These are phyloP conservation scores for Melanostoma mellinum DNA, from an alignment of 2,888 invertebrate genomes.

Conservation along the genomic window DNA sequence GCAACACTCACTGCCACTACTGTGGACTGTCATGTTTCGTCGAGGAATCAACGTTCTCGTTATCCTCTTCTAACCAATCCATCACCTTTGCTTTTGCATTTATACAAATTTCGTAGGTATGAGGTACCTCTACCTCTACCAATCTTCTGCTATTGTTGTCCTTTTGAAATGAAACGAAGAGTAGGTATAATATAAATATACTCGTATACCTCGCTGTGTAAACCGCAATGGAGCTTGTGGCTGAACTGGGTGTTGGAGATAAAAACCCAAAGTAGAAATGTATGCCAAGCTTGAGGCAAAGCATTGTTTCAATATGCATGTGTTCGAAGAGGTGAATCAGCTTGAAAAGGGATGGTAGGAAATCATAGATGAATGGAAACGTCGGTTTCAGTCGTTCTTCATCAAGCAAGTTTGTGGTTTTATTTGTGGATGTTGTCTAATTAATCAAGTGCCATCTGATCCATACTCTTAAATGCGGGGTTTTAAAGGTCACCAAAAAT, in stretches of 20 bases:
- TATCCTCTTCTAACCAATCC: conserved; percentile 56
- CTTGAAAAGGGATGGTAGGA: background rate
- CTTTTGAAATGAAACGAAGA: conserved; percentile 14
- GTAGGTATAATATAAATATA: background rate
- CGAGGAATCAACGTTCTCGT: conserved; percentile 64
- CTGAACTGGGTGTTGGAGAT: conserved; percentile 56
- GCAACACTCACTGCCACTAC: conserved; percentile 37
- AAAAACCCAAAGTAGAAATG: conserved; percentile 44
- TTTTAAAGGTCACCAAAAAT: background rate
- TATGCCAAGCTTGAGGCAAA: conserved; percentile 34
- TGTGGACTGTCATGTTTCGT: conserved; percentile 44
- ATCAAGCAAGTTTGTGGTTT: conserved; percentile 36
- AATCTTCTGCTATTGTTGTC: background rate
- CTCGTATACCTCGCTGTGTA: conserved; percentile 28
- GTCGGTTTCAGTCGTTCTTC: conserved; percentile 25
- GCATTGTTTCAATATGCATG: conserved; percentile 11
- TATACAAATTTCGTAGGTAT: background rate
- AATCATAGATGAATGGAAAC: conserved; percentile 39
- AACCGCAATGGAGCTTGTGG: conserved; percentile 47
- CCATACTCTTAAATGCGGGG: background rate
- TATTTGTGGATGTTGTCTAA: conserved; percentile 17
- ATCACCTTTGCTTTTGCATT: conserved; percentile 38
- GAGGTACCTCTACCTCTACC: background rate
- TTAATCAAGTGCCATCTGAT: conserved; percentile 48
- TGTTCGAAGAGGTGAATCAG: conserved; percentile 14